Evolutionary conservation across 2,888 invertebrate species (phyloP).

Genomic region (Synanthedon vespiformis): DNA sequence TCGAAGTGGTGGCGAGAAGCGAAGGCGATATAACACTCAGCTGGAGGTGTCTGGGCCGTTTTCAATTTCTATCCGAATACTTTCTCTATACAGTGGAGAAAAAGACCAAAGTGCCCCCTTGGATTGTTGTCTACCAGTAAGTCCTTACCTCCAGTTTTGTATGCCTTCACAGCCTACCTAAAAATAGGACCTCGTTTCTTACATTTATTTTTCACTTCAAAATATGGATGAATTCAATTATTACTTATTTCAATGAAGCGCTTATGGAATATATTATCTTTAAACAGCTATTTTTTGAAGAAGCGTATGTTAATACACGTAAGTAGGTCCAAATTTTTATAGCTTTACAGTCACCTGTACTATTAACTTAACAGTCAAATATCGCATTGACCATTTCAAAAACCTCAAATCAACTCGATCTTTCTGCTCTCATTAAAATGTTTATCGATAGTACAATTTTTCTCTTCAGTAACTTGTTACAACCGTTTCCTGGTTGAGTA

Average conservation of each 20-base stretch:
- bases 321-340: too few relatives aligned
- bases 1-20: slow-evolving; percentile 25
- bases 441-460: neutral
- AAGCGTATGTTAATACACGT: too few relatives aligned
- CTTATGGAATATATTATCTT: neutral
- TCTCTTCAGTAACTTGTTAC: neutral
- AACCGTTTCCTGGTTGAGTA: too few relatives aligned
- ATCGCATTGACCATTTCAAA: too few relatives aligned
- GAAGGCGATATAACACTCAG: slow-evolving; percentile 29
- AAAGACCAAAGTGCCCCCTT: slow-evolving; percentile 47
- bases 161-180: neutral
- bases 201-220: too few relatives aligned
- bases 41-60: slow-evolving; percentile 26
- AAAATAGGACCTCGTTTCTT: neutral
- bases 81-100: slow-evolving; percentile 44
- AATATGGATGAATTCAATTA: too few relatives aligned
- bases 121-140: slow-evolving; percentile 51
- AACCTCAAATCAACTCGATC: too few relatives aligned
- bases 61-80: slow-evolving; percentile 25
- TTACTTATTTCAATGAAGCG: too few relatives aligned
- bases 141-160: neutral
- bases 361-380: too few relatives aligned
- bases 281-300: too few relatives aligned
- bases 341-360: too few relatives aligned
- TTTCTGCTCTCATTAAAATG: too few relatives aligned